Base-by-base conservation (phyloP, 2,888 invertebrate genomes). In the Drosophila percnosoma region DNA sequence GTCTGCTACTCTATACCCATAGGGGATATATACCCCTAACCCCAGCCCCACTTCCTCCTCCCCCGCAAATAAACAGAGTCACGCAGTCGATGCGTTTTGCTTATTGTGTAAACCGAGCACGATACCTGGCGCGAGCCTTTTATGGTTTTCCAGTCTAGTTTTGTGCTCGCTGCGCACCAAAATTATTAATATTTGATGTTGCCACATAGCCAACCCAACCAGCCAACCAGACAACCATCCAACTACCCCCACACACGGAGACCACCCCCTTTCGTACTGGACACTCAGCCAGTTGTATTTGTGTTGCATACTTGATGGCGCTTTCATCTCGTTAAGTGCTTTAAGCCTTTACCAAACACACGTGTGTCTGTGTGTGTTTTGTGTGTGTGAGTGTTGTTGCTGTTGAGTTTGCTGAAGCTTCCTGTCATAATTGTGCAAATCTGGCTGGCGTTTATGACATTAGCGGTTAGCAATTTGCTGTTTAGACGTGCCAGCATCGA, bases 281-380 rank as follows among this genome's bases (percentile, higher is more conserved):
- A 53, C 70, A 49, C 45, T 58, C 61, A 54, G 59, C 63, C 62
- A 49, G 68, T 64, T 82, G 66, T 64, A 68, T 78, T 79, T 78
- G 75, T 64, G 66, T 70, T 89, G 85, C 87, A 85, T 90, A 89
- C 78, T 80, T 89, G 82, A 90, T 84, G 90, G 60, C 52, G 78
- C 82, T 77, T 79, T 90, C 87, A 87, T 87, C 87, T 82, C 60
- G 78, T 78, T 89, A 85, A 87, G 90, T 90, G 87, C 90, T 89
- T 78, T 73, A 89, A 90, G 80, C 85, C 83, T 89, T 86, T 76
- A 27, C 24, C 24, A 40, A 51, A 31, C 54, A 49, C 31, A 29
- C 34, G n/a, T 36, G 27, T 52, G 24, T 33, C 29, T 4, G 21
- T n/a, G 4, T 11, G 2, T 48, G 2, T 10, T 33, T 33, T 33